Base-by-base conservation (phyloP, 1,140 invertebrate species). In the Tachypleus tridentatus region DNA sequence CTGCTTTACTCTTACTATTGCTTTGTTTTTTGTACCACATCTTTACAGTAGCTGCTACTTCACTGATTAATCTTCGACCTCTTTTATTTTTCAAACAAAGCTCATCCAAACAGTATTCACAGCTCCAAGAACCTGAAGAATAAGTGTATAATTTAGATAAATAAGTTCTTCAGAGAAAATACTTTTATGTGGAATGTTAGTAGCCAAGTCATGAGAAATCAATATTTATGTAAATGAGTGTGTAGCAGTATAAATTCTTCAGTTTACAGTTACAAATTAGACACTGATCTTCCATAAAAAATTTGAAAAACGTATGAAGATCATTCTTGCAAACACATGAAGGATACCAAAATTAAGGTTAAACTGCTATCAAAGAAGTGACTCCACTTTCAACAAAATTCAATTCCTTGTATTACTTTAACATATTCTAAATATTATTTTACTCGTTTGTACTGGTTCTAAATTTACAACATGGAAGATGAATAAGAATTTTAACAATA, bases 1-100 rank as follows among this genome's bases (percentile, higher is more conserved):
- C 77, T 73, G 49, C 74, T 73, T 61, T 63, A 7, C 54, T 11
- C 57, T 60, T 64, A 50, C 56, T 54, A 53, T 11, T 47, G n/a
- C 51, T 61, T 50, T 62, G 64, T 49, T 79, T 79, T 10, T 49
- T 63, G 58, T 65, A 68, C 49, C 70, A 66, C 61, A 61, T 70
- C 53, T 66, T 68, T 6, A 70, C 60, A 29, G n/a, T 68, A 5
- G n/a, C 61, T 29, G 68, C 66, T n/a, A 59, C 60, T 49, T 70
- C 60, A 58, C 56, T 10, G 56, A 57, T 29, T 11, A 11, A 57
- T 9, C 47, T 57, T 57, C 10, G 47, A 5, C 56, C 4, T 9
- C 47, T 57, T 10, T 57, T 57, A 11, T 57, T 57, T 57, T 29
- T 29, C 29, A 57, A 57, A 11, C 56, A 11, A 57, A 11, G n/a